A percentile compares a stretch with the other conserved stretches of the same genome.
These are phyloP conservation scores for Mormyrus proboscirostris DNA, from an alignment of 2,797 vertebrate species.

Conservation along the genomic window DNA sequence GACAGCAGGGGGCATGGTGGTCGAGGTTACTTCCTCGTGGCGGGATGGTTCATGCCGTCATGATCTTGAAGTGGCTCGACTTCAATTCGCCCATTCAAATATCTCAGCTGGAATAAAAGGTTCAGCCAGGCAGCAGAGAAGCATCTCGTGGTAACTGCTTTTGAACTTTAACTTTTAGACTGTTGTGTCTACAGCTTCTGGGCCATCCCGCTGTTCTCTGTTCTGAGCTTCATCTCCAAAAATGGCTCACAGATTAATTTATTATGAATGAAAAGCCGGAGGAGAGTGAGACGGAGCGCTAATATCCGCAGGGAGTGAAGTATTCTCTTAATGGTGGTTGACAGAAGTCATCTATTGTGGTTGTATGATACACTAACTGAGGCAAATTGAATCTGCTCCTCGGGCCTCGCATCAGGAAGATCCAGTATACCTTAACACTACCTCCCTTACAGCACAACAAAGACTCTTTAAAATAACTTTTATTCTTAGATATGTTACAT, in stretches of 20 bases:
- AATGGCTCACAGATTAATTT: slow-evolving; percentile 41
- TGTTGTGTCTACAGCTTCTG: background rate
- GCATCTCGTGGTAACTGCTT: background rate
- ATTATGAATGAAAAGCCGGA: slow-evolving; percentile 39
- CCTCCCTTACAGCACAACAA: background rate
- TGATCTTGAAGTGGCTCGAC: background rate
- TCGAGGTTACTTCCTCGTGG: background rate
- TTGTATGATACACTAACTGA: slow-evolving; percentile 52
- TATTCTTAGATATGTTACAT: background rate
- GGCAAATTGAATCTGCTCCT: slow-evolving; percentile 31
- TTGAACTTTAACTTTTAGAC: background rate
- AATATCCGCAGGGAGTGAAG: slow-evolving; percentile 57
- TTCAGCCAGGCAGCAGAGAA: background rate
- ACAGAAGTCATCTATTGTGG: slow-evolving; percentile 59
- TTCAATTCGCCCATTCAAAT: background rate
- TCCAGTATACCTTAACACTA: background rate
- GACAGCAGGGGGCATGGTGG: background rate
- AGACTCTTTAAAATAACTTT: background rate
- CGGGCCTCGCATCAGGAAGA: background rate
- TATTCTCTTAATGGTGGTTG: slow-evolving; percentile 59
- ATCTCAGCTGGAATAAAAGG: background rate
- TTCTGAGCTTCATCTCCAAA: slow-evolving; percentile 39
- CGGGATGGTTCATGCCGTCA: background rate
- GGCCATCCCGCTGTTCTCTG: slow-evolving; percentile 21
- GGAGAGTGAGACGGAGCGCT: slow-evolving; percentile 39